Base-by-base conservation (phyloP, 1,140 invertebrate genomes). In the Zaprionus davidi region DNA sequence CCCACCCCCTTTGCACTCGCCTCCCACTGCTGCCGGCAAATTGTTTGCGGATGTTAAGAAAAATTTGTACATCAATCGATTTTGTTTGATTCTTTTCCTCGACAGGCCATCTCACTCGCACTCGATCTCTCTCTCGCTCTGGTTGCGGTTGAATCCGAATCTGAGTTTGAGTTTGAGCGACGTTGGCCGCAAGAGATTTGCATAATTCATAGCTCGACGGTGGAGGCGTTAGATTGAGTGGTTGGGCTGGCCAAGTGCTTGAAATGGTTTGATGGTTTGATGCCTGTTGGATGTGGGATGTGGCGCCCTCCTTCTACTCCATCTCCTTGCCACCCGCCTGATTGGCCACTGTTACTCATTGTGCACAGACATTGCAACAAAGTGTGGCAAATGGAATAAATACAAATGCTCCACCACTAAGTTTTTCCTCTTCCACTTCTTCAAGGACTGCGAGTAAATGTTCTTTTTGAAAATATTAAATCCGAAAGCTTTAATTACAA, bases 61-160 rank as follows among this genome's bases (percentile, higher is more conserved):
- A 90, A 88, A 88, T 88, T 90, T 90, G 85, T 88, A 90, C 81
- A 88, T 90, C 85, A 88, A 88, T 88, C 85, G 85, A 88, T 88
- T 90, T 88, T 85, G 85, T 90, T 88, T 85, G 85, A 88, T 88
- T 88, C 81, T 60, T 78, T 81, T 58, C 13, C 31, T 34, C 26
- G 44, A 22, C 59, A 58, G 34, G 22, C 38, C 53, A 20, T 71
- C 41, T 44, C 15, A 2, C 41, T 44, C 41, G 15, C 41, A 13
- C 41, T 49, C 20, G 6, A 5, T n/a, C 36, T 5, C 41, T 51
- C 46, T 24, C 11, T 2, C 4, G 1, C 46, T 24, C 46, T 13
- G 3, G 11, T 51, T 51, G 46, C 17, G 46, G 20, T 22, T 51
- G 46, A 51, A 12, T 20, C 46, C 12, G 46, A 22, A 51, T 51